A percentile compares a stretch with the other conserved stretches of the same genome.
These are phyloP conservation scores for Pilophorus perplexus DNA, from an alignment of 2,888 invertebrate genomes.

Conservation along the genomic window DNA sequence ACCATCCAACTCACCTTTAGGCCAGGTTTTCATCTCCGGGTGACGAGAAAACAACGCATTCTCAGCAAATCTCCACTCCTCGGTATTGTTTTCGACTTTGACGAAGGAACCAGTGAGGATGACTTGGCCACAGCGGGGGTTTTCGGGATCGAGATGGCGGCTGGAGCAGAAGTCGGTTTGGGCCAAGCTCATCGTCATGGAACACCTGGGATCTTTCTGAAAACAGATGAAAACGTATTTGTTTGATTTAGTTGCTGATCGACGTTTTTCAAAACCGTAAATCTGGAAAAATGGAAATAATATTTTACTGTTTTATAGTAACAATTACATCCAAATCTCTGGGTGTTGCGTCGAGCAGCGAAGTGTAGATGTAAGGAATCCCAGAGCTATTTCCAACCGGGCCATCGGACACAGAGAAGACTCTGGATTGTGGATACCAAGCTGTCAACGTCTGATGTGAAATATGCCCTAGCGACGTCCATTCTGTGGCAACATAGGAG, in stretches of 20 bases:
- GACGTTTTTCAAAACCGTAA: too few species aligned
- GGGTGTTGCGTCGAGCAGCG: too few species aligned
- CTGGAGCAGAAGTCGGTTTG: conserved; percentile 65
- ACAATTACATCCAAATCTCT: too few species aligned
- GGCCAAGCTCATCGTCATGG: conserved; percentile 67
- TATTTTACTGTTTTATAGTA: too few species aligned
- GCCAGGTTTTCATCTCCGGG: conserved; percentile 68
- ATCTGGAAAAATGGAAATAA: too few species aligned
- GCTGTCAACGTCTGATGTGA: conserved; percentile 60
- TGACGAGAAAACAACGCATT: conserved; percentile 67
- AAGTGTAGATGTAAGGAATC: conserved; percentile 68
- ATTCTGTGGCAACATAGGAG: too few species aligned
- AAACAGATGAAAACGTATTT: too few species aligned
- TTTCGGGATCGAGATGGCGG: conserved; percentile 67
- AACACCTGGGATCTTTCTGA: conserved; percentile 54
- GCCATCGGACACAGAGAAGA: conserved; percentile 71
- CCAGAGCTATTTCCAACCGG: conserved; percentile 65
- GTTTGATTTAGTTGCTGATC: too few species aligned
- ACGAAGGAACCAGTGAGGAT: conserved; percentile 66
- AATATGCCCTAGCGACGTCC: conserved; percentile 59
- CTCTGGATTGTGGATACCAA: conserved; percentile 67
- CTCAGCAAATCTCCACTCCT: conserved; percentile 61
- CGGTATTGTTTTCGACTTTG: conserved; percentile 59
- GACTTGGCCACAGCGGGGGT: conserved; percentile 72
- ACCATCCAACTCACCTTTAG: conserved; percentile 50